phyloP scores from a whole-genome alignment of 35 echinoderm and acorn worm genomes.

The Heliocidaris erythrogramma region DNA sequence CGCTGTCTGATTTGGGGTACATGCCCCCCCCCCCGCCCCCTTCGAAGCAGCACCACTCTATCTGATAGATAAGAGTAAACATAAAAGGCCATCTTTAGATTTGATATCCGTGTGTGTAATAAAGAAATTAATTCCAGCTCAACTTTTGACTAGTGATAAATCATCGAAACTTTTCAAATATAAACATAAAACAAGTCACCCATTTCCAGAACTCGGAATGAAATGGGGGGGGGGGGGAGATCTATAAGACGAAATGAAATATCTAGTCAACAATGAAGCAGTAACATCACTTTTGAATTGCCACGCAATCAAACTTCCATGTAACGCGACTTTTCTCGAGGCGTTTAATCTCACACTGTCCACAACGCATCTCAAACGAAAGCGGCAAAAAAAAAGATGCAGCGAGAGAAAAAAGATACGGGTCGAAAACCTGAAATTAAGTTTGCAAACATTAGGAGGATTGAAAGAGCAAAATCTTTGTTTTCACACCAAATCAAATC shows the following conservation, averaged over 20 bases:
- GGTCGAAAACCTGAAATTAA: neutral
- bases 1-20: too few relatives aligned
- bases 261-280: neutral
- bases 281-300: neutral
- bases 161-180: neutral
- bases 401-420: neutral
- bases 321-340: neutral
- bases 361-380: neutral
- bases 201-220: neutral
- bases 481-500: neutral
- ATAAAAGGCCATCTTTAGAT: too few relatives aligned
- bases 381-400: neutral
- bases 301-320: neutral
- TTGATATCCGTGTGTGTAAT: too few relatives aligned
- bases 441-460: constrained; percentile 6
- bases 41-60: too few relatives aligned
- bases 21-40: too few relatives aligned
- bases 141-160: neutral
- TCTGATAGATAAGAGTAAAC: too few relatives aligned
- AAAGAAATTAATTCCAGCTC: neutral
- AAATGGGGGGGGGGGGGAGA: neutral
- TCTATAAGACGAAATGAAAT: neutral
- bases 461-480: neutral
- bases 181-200: neutral
- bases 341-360: neutral